Percentiles rank a stretch among this genome's conserved stretches.
These are phyloP conservation scores for Craniophora ligustri DNA, from an alignment of 2,888 invertebrate species.

Conservation along the genomic window DNA sequence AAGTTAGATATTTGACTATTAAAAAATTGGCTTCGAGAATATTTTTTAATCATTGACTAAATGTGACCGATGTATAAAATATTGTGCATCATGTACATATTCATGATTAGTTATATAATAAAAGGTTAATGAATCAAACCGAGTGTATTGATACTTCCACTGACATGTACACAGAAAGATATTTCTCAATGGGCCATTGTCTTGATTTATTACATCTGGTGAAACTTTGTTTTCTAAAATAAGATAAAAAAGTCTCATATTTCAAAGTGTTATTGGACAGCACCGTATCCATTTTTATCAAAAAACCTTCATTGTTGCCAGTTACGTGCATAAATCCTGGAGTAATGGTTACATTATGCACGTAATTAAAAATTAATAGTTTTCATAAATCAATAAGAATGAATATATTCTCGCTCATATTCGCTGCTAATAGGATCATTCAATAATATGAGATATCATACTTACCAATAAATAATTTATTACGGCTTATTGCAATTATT, in stretches of 20 bases:
- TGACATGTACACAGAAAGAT: conserved; percentile 27
- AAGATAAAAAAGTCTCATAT: conserved; percentile 59
- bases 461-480: conserved; percentile 54
- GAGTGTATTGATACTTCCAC: conserved; percentile 41
- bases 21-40: no score
- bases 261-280: conserved; percentile 58
- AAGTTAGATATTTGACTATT: no score
- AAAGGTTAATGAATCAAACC: conserved; percentile 38
- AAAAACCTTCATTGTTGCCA: conserved; percentile 40
- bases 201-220: conserved; percentile 48
- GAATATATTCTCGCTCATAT: conserved; percentile 50
- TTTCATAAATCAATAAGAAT: conserved; percentile 68
- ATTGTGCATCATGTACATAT: not conserved
- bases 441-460: conserved; percentile 56
- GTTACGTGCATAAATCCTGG: conserved; percentile 52
- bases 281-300: conserved; percentile 57
- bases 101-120: conserved; percentile 22
- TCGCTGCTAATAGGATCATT: conserved; percentile 61
- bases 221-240: conserved; percentile 50
- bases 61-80: no score
- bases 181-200: conserved; percentile 42
- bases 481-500: conserved; percentile 46
- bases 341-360: conserved; percentile 57
- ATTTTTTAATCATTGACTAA: no score
- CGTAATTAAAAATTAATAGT: conserved; percentile 69